Evolutionary conservation across 2,797 vertebrate species (phyloP).

Genomic region (Clarias pachynema): DNA sequence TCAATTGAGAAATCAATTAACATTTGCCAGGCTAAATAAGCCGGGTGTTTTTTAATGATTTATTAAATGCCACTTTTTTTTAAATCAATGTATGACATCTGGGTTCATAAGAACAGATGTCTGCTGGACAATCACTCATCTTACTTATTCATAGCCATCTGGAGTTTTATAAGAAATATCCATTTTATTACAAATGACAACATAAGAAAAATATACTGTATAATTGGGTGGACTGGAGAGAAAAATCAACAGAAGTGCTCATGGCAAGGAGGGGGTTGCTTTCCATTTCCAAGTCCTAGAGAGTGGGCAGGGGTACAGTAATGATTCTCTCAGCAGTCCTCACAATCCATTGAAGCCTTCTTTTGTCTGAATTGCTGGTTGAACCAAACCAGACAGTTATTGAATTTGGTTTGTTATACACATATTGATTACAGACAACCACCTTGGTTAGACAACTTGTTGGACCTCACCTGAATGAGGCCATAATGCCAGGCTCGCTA

Average conservation of each 20-base stretch:
- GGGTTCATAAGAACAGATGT: background rate
- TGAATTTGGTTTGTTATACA: background rate
- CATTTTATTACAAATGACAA: background rate
- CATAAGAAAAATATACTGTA: background rate
- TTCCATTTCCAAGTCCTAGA: background rate
- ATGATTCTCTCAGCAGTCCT: slow-evolving; percentile 1
- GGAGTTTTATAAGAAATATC: background rate
- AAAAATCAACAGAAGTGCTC: background rate
- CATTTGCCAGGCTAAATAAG: background rate
- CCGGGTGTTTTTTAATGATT: slow-evolving; percentile 1
- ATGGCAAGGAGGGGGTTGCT: no score
- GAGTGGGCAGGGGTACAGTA: background rate
- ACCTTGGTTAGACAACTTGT: no score
- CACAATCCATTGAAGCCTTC: background rate
- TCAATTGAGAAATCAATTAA: background rate
- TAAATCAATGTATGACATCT: background rate
- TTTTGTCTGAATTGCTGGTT: background rate
- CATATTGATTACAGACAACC: no score
- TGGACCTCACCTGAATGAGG: background rate
- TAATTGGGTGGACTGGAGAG: background rate
- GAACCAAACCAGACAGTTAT: background rate
- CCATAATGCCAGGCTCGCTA: background rate
- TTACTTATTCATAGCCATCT: slow-evolving; percentile 13
- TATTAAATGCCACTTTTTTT: background rate
- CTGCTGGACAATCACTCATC: background rate